These are phyloP conservation scores for Himalopsyche anomala DNA, from an alignment of 2,888 invertebrate species.

Conservation along the genomic window DNA sequence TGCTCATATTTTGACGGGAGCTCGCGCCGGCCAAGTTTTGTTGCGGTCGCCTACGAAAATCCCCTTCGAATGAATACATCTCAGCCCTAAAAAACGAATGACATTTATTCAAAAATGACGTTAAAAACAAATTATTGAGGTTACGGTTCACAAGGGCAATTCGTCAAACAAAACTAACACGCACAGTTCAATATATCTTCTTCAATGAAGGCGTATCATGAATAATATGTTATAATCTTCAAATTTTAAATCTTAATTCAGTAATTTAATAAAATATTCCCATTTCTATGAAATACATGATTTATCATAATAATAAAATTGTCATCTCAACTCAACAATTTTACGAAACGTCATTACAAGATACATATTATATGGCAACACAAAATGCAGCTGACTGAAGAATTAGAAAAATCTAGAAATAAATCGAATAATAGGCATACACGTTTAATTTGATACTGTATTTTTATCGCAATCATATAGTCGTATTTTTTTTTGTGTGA, in stretches of 20 bases:
- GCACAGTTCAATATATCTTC: conserved; percentile 22
- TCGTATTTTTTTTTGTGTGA: no score
- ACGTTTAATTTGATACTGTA: no score
- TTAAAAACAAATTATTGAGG: conserved; percentile 43
- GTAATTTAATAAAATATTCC: conserved; percentile 4
- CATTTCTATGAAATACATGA: conserved; percentile 22
- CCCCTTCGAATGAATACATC: conserved; percentile 92
- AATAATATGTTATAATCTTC: conserved; percentile 1
- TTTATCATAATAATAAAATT: conserved; percentile 33
- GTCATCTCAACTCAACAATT: conserved; percentile 55
- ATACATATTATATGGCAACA: conserved; percentile 23
- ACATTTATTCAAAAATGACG: neutral
- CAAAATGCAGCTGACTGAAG: neutral
- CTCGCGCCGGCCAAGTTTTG: conserved; percentile 95
- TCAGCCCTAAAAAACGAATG: conserved; percentile 61
- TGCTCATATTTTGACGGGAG: conserved; percentile 80
- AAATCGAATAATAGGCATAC: no score
- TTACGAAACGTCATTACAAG: conserved; percentile 59
- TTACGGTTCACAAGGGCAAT: conserved; percentile 34
- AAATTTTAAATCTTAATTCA: neutral
- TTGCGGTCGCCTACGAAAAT: conserved; percentile 89
- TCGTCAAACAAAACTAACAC: conserved; percentile 33
- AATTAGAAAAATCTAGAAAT: conserved; percentile 16
- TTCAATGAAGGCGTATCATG: neutral
- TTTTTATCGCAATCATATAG: no score